Conservation (phyloP, 2,113 vertebrate genomes). For the Sigmodon hispidus region DNA sequence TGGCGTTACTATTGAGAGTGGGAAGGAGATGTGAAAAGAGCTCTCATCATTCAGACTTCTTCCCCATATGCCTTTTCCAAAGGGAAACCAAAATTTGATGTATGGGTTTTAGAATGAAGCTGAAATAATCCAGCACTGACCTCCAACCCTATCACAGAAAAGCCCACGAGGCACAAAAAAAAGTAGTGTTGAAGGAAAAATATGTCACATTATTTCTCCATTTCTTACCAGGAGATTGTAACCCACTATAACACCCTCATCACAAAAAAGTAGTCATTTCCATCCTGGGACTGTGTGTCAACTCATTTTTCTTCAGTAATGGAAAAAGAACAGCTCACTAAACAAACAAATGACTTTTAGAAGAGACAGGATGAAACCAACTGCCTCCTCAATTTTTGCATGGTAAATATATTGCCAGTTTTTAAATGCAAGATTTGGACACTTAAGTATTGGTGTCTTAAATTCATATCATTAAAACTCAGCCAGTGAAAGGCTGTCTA, state of each 20-base stretch:
- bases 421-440: not conserved
- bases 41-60: conserved; percentile 67
- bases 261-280: not conserved
- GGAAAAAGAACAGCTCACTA: not conserved
- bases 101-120: not conserved
- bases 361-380: conserved; percentile 1
- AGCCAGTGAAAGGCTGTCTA: not conserved
- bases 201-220: not conserved
- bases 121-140: not conserved
- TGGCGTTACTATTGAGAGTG: conserved; percentile 67
- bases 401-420: not conserved
- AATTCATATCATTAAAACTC: conserved; percentile 8
- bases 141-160: not conserved
- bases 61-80: conserved; percentile 17
- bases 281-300: not conserved
- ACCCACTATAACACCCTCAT: fast-evolving
- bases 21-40: conserved; percentile 74
- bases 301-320: conserved; percentile 7
- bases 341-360: not conserved
- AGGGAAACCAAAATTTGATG: conserved; percentile 29
- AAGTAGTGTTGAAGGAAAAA: not conserved
- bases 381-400: not conserved
- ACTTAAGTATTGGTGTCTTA: not conserved
- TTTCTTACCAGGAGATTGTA: not conserved
- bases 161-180: not conserved